Percentiles rank a stretch among this genome's conserved stretches.
Evolutionary conservation across 1,140 invertebrate species (phyloP).

Genomic region (Daktulosphaira vitifoliae): DNA sequence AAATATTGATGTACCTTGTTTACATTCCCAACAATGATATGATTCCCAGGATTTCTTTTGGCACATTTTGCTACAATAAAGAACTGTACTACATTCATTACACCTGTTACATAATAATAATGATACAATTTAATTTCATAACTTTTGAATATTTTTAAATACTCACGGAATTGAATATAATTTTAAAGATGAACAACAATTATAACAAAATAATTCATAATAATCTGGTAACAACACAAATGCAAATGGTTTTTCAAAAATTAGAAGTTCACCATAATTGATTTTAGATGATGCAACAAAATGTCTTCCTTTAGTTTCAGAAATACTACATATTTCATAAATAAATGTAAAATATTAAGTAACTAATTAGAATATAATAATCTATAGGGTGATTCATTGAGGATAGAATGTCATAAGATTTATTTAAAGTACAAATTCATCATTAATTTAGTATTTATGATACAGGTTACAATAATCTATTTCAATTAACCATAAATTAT

Average conservation of each 20-base stretch:
- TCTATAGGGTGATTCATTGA: too few species aligned
- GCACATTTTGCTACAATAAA: conserved; percentile 61
- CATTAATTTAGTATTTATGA: too few species aligned
- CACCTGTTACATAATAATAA: conserved; percentile 47
- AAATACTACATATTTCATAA: too few species aligned
- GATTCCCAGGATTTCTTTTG: conserved; percentile 48
- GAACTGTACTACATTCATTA: conserved; percentile 51
- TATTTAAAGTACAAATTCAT: too few species aligned
- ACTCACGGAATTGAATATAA: conserved; percentile 47
- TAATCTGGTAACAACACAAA: conserved; percentile 51
- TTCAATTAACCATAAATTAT: too few species aligned
- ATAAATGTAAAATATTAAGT: too few species aligned
- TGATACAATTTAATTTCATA: too few species aligned
- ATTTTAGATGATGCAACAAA: conserved; percentile 50
- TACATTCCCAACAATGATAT: conserved; percentile 69
- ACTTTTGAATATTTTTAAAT: background rate
- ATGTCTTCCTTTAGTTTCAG: conserved; percentile 46
- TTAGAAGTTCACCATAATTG: conserved; percentile 54
- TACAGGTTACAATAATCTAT: too few species aligned
- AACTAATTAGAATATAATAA: too few species aligned
- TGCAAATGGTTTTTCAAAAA: conserved; percentile 61
- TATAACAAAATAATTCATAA: conserved; percentile 47
- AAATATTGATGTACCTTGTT: conserved; percentile 50
- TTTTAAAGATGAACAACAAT: conserved; percentile 46
- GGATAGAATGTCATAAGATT: too few species aligned